Conservation (phyloP, 2,888 invertebrate genomes). For the Ectemnius continuus region DNA sequence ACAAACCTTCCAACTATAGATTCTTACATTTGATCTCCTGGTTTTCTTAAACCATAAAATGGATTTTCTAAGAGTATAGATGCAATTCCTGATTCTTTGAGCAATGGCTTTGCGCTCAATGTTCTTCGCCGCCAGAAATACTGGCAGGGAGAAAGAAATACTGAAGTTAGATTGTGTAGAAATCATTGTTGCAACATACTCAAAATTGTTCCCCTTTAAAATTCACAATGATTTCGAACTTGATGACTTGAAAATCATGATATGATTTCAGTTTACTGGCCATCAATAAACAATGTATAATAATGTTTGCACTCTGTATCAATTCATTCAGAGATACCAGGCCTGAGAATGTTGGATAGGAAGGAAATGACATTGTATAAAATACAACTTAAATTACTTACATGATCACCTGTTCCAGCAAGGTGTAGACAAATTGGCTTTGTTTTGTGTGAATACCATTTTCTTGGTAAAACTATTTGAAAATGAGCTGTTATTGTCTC, state of each 20-base stretch:
- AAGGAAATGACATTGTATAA: neutral
- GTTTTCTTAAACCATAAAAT: conserved; percentile 94
- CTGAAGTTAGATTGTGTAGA: neutral
- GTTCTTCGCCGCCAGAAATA: conserved; percentile 94
- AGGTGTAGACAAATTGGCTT: conserved; percentile 95
- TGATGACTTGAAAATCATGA: conserved; percentile 1
- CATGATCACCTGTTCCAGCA: conserved; percentile 99
- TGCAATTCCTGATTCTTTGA: conserved; percentile 93
- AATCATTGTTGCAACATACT: no score
- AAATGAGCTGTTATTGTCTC: conserved; percentile 91
- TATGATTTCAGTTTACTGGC: conserved; percentile 13
- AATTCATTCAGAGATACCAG: neutral
- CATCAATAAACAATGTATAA: neutral
- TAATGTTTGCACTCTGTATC: neutral
- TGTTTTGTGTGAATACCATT: conserved; percentile 84
- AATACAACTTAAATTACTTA: conserved; percentile 78
- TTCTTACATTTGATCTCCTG: conserved; percentile 89
- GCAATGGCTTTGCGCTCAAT: conserved; percentile 93
- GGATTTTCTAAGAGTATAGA: conserved; percentile 98
- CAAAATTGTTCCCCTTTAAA: no score
- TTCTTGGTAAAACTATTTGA: conserved; percentile 88
- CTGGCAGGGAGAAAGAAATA: conserved; percentile 78
- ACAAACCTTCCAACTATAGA: conserved; percentile 52
- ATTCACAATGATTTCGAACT: neutral
- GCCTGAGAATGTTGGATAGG: no score